phyloP scores from a whole-genome alignment of 2,888 invertebrate genomes.

The Lepidocyrtoides sp. region DNA sequence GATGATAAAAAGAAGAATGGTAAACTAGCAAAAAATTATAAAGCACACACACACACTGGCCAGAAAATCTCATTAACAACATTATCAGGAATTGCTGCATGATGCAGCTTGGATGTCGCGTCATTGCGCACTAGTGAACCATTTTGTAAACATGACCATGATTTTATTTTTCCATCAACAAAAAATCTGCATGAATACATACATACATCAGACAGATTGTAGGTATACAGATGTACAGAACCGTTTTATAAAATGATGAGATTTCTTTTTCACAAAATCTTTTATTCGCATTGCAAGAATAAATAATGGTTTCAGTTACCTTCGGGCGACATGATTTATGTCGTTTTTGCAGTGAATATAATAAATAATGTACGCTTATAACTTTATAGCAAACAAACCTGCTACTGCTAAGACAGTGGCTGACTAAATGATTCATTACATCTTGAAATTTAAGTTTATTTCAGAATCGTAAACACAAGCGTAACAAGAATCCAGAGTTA shows the following conservation, averaged over 20 bases:
- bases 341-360: conserved; percentile 54
- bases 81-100: too few relatives aligned
- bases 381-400: not conserved
- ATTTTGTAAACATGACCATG: conserved; percentile 47
- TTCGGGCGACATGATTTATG: conserved; percentile 73
- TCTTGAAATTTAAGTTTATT: too few relatives aligned
- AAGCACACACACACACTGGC: not conserved
- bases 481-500: not conserved
- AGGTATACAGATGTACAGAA: not conserved
- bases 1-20: conserved; percentile 3
- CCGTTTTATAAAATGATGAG: conserved; percentile 15
- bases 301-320: conserved; percentile 69
- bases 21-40: not conserved
- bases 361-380: conserved; percentile 39
- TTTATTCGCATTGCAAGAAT: conserved; percentile 18
- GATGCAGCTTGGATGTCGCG: not conserved
- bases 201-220: not conserved
- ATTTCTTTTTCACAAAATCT: not conserved
- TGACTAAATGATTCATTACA: not conserved
- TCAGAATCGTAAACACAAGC: too few relatives aligned
- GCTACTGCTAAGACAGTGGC: not conserved
- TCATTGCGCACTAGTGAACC: not conserved
- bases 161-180: conserved; percentile 22
- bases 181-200: not conserved
- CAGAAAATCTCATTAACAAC: not conserved